A percentile compares a stretch with the other conserved stretches of the same genome.
Evolutionary conservation across 1,140 invertebrate genomes (phyloP).

Genomic region (Bombus difficillimus): DNA sequence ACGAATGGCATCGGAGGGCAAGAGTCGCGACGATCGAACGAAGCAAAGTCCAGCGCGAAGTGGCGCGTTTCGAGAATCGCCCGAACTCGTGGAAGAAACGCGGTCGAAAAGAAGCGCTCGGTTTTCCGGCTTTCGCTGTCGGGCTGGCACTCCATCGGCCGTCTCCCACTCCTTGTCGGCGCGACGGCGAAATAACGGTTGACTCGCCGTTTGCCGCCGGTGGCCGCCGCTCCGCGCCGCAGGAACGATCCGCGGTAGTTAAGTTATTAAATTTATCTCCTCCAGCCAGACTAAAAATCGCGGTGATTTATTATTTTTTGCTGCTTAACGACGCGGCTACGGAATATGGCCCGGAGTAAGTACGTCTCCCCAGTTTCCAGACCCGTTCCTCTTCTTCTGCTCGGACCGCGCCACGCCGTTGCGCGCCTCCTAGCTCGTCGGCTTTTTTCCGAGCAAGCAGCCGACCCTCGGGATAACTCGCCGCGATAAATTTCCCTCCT

Average conservation of each 20-base stretch:
- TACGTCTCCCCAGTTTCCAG: slow-evolving; percentile 15
- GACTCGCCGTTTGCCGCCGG: background rate
- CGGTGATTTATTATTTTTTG: slow-evolving; percentile 80
- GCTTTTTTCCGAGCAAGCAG: slow-evolving; percentile 41
- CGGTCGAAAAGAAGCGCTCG: background rate
- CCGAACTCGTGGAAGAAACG: background rate
- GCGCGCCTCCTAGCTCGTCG: slow-evolving; percentile 10
- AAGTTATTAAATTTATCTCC: slow-evolving; percentile 81
- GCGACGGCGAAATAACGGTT: slow-evolving; percentile 33
- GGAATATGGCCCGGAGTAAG: slow-evolving; percentile 72
- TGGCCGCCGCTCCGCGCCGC: slow-evolving; percentile 1
- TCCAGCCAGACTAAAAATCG: slow-evolving; percentile 71
- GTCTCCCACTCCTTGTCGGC: background rate
- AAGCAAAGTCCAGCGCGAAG: background rate
- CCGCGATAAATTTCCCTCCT: slow-evolving; percentile 59
- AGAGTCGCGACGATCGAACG: background rate
- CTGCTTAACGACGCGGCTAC: slow-evolving; percentile 79
- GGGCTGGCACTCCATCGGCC: background rate
- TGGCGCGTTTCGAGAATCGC: background rate
- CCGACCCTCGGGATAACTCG: background rate
- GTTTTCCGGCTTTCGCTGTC: background rate
- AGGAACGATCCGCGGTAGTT: slow-evolving; percentile 72
- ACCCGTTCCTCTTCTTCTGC: slow-evolving; percentile 8
- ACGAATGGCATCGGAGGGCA: too few relatives aligned
- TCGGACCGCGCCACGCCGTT: slow-evolving; percentile 4